phyloP scores from a whole-genome alignment of 2,888 invertebrate genomes.

The Platycheirus rosarum region DNA sequence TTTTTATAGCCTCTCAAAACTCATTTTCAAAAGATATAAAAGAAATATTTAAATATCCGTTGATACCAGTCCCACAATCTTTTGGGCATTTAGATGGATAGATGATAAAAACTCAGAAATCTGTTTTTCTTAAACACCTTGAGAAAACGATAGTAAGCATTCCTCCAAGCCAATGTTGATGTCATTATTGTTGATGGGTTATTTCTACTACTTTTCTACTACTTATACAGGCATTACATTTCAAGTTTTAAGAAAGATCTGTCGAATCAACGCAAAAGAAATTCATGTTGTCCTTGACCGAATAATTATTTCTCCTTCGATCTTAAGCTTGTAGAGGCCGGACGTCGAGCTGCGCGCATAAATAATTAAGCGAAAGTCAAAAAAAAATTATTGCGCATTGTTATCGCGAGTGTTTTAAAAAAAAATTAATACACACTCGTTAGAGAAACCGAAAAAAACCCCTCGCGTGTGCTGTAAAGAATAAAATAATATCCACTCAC shows the following conservation, averaged over 20 bases:
- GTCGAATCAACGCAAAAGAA: neutral
- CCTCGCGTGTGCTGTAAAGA: too few relatives aligned
- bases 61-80: slow-evolving; percentile 23
- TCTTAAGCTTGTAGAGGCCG: too few relatives aligned
- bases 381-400: too few relatives aligned
- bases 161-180: slow-evolving; percentile 22
- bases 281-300: slow-evolving; percentile 3
- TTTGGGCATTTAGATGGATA: slow-evolving; percentile 32
- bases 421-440: too few relatives aligned
- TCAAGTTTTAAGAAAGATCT: slow-evolving; percentile 6
- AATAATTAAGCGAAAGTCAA: too few relatives aligned
- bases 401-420: too few relatives aligned
- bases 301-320: slow-evolving; percentile 27
- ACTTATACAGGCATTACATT: slow-evolving; percentile 5
- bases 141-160: slow-evolving; percentile 2
- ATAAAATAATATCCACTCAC: too few relatives aligned
- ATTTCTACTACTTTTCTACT: slow-evolving; percentile 20
- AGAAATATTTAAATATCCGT: slow-evolving; percentile 27
- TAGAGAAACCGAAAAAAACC: too few relatives aligned
- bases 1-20: slow-evolving; percentile 26
- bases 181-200: slow-evolving; percentile 29
- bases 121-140: slow-evolving; percentile 13
- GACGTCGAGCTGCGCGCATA: too few relatives aligned
- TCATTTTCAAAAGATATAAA: slow-evolving; percentile 7
- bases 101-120: slow-evolving; percentile 25